Conservation (phyloP, 2,888 invertebrate genomes). For the Drosophila melanocephala region DNA sequence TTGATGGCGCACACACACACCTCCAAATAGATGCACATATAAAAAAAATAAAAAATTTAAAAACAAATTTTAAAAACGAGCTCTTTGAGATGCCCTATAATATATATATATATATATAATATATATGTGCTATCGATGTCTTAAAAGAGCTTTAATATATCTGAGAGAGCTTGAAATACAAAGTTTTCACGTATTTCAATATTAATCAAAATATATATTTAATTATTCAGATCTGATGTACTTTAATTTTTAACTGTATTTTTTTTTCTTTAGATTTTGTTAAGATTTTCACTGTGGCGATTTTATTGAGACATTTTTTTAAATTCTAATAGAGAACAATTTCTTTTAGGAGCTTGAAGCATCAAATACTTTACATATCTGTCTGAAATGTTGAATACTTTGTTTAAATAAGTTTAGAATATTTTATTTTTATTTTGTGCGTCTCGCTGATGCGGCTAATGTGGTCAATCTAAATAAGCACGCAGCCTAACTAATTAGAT, state of each 20-base stretch:
- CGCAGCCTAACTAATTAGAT: conserved; percentile 57
- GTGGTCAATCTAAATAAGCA: conserved; percentile 17
- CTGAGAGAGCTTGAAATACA: not conserved
- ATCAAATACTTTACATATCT: not conserved
- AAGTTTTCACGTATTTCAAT: not conserved
- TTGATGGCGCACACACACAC: conserved; percentile 82
- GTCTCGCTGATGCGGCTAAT: conserved; percentile 13
- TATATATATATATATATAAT: not conserved
- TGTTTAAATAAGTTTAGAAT: not conserved
- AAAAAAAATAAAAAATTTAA: conserved; percentile 22
- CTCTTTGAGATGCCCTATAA: conserved; percentile 20
- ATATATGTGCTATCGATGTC: not conserved
- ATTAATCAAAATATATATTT: not conserved
- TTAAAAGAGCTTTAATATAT: not conserved
- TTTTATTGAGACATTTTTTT: not conserved
- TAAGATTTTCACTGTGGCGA: not conserved
- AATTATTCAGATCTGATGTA: too few relatives aligned
- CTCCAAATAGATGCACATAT: conserved; percentile 35
- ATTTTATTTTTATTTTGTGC: not conserved
- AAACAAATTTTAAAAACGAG: conserved; percentile 34
- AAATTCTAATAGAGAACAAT: not conserved
- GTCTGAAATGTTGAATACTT: not conserved
- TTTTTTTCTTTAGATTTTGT: not conserved
- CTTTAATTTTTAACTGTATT: not conserved
- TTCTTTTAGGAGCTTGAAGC: not conserved